Conservation (phyloP, 2,113 vertebrate species). For the Hippocampus barbouri region DNA sequence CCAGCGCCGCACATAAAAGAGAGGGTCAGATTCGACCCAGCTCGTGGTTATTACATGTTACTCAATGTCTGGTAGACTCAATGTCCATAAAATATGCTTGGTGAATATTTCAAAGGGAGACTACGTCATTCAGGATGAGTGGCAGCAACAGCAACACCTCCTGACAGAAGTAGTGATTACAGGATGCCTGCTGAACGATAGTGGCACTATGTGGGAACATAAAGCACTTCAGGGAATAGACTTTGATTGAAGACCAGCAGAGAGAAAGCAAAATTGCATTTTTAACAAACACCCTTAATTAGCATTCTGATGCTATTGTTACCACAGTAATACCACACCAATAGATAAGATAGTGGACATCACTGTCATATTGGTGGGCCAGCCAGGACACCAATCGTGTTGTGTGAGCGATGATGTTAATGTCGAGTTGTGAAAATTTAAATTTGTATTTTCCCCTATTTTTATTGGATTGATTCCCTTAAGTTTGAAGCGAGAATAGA, state of each 20-base stretch:
- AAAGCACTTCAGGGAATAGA: background rate
- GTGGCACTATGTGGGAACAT: background rate
- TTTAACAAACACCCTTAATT: background rate
- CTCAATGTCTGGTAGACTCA: conserved; percentile 15
- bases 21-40: conserved; percentile 15
- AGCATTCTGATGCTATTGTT: background rate
- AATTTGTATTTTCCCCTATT: no score
- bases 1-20: conserved; percentile 30
- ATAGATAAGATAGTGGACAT: background rate
- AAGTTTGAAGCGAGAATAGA: no score
- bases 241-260: background rate
- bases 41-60: conserved; percentile 10
- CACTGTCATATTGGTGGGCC: no score
- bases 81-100: conserved; percentile 13
- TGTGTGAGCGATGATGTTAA: no score
- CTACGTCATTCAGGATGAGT: background rate
- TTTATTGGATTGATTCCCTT: no score
- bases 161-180: background rate
- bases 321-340: no score
- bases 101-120: conserved; percentile 17
- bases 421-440: no score
- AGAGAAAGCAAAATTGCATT: background rate
- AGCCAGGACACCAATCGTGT: no score
- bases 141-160: background rate
- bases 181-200: background rate